Evolutionary conservation across 2,888 invertebrate species (phyloP), one percentile per base, ranked within the genome.

Genomic region (Alloplasta piceator): DNA sequence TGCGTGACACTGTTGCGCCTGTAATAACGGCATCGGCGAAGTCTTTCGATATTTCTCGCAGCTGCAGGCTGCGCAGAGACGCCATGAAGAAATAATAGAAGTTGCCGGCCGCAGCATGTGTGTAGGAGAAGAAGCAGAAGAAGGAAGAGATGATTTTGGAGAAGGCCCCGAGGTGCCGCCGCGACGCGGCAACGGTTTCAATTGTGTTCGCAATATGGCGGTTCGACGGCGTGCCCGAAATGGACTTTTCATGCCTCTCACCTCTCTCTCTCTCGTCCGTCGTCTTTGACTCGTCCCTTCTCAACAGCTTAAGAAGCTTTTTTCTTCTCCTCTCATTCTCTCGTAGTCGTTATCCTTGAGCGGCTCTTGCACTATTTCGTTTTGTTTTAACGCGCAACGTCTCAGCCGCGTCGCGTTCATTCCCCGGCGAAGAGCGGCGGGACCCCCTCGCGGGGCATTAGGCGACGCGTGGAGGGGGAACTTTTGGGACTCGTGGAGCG

Each of bases 311-410:
- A 26, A 26, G 26, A 26, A 26, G 26, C 26, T 26, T 26, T 26
- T 26, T 26, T 26, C 26, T 26, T 26, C 26, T 48, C 66, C 26
- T 48, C 66, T 64, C 70, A 71, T 75, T 75, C 55, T 16, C 86
- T 86, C 87, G 87, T 89, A 91, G 89, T 91, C 88, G 91, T 91
- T 91, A 90, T 91, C 91, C 91, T 91, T 91, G 91, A 91, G 83
- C 87, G 84, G 67, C 86, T 87, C 87, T 87, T 90, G 89, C 88
- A 87, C 87, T 88, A 87, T 87, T 88, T 90, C 88, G 87, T 91
- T 90, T 90, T 90, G 90, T 91, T 91, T 90, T 87, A 89, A 86
- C 88, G 88, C 88, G 85, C 85, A 73, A 73, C 73, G 64, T 64
- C 60, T 75, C 84, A 85, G 83, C 82, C 85, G 83, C 83, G 87